Conservation (phyloP, 2,888 invertebrate species). For the Creontiades dilutus region DNA sequence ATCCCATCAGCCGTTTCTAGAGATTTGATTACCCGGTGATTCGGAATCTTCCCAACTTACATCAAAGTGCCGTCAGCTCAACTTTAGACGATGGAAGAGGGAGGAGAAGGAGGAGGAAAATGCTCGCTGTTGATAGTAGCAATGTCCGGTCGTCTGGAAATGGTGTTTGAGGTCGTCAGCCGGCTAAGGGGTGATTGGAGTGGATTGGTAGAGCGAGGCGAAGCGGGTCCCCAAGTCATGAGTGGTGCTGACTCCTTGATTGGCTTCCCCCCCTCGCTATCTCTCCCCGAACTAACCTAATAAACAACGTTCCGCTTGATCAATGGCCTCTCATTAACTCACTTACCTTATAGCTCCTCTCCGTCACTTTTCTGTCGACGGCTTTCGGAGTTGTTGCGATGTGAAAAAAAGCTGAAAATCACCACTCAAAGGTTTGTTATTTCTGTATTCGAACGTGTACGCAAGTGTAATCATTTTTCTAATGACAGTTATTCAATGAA, state of each 20-base stretch:
- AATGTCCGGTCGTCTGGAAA: slow-evolving; percentile 4
- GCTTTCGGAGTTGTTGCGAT: no score
- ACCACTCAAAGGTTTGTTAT: no score
- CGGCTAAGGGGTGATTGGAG: no score
- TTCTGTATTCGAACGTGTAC: no score
- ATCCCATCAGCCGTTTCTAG: no score
- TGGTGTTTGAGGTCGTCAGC: background rate
- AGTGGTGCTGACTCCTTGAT: slow-evolving; percentile 3
- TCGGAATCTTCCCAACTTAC: background rate
- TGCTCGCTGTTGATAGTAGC: background rate
- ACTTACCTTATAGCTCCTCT: background rate
- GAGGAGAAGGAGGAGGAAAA: background rate
- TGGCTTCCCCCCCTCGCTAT: background rate
- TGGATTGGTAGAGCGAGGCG: no score
- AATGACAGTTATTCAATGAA: no score
- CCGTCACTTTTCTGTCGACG: background rate
- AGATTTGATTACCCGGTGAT: no score
- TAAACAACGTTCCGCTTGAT: slow-evolving; percentile 23
- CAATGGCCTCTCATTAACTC: slow-evolving; percentile 17
- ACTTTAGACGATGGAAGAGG: background rate
- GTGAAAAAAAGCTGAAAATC: no score
- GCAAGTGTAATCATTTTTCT: no score
- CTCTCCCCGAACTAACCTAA: background rate
- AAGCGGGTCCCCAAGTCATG: background rate
- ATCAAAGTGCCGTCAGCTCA: background rate